A percentile compares a stretch with the other conserved stretches of the same genome.
Conservation (phyloP, 2,797 vertebrate genomes). For the Todus mexicanus region DNA sequence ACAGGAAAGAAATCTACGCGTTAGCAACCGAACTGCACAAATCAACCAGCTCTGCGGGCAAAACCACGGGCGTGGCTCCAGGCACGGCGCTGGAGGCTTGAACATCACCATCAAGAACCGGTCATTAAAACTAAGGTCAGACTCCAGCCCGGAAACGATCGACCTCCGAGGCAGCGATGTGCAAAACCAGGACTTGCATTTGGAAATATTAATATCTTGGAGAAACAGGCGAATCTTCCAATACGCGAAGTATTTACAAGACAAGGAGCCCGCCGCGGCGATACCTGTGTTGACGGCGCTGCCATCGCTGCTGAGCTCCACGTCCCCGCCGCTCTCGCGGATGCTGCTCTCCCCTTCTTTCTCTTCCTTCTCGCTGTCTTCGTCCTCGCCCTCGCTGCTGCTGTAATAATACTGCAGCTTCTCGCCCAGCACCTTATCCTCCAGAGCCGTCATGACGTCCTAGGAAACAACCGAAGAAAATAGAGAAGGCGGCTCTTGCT, state of each 20-base stretch:
- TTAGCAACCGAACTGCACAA: background rate
- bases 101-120: background rate
- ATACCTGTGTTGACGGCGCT: conserved; percentile 93
- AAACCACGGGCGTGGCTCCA: background rate
- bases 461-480: background rate
- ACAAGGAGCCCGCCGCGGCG: fast-evolving
- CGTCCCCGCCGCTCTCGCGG: conserved; percentile 58
- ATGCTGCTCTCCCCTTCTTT: conserved; percentile 78
- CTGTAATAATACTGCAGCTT: conserved; percentile 99
- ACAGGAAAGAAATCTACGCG: background rate
- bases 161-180: background rate
- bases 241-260: background rate
- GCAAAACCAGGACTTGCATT: fast-evolving
- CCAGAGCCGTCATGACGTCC: conserved; percentile 88
- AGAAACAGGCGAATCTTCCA: background rate
- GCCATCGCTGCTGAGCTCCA: conserved; percentile 82
- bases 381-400: conserved; percentile 97
- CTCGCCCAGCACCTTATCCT: conserved; percentile 95
- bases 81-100: too few relatives aligned
- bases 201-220: fast-evolving
- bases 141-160: background rate
- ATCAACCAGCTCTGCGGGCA: background rate
- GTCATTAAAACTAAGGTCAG: background rate
- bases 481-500: background rate
- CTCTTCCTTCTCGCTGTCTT: conserved; percentile 92